These are phyloP conservation scores for Drosophila equinoxialis DNA, from an alignment of 1,140 invertebrate genomes.

Conservation along the genomic window DNA sequence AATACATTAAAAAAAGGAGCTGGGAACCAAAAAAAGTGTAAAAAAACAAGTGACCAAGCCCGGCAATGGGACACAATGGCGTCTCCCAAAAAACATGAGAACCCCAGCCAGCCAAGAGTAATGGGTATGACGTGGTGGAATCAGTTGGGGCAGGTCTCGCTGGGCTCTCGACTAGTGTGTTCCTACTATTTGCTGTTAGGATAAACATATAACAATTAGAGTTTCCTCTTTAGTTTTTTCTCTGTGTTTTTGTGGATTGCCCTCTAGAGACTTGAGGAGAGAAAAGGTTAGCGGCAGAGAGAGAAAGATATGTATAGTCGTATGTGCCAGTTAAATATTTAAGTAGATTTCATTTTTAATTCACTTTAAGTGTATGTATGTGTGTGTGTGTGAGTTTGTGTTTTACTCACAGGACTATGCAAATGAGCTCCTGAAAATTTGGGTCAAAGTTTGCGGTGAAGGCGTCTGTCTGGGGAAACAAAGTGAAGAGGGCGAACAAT, in stretches of 20 bases:
- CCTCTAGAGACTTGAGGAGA: constrained; percentile 26
- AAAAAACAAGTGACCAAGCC: constrained; percentile 1
- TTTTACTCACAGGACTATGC: constrained; percentile 50
- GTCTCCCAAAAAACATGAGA: constrained; percentile 27
- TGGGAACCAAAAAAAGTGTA: constrained; percentile 11
- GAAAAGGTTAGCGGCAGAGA: constrained; percentile 7
- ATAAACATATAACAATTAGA: constrained; percentile 79
- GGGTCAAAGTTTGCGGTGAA: constrained; percentile 70
- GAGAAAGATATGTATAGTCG: not conserved
- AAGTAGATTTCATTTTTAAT: constrained; percentile 70
- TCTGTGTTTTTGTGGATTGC: constrained; percentile 45
- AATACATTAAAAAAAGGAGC: constrained; percentile 58
- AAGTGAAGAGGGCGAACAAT: constrained; percentile 25
- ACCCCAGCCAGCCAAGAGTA: too few species aligned
- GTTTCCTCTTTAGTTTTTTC: constrained; percentile 24
- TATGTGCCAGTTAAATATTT: constrained; percentile 68
- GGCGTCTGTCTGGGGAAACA: constrained; percentile 43
- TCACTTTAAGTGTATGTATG: constrained; percentile 57
- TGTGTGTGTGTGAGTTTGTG: constrained; percentile 11
- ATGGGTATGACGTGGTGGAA: not conserved
- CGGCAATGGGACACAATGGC: constrained; percentile 63
- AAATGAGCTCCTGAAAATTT: constrained; percentile 61
- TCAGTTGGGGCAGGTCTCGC: constrained; percentile 48
- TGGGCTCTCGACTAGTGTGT: constrained; percentile 5
- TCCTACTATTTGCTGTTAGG: constrained; percentile 49